Evolutionary conservation across 2,888 invertebrate genomes (phyloP), one percentile per base, ranked within the genome.

Genomic region (Panorpa germanica): DNA sequence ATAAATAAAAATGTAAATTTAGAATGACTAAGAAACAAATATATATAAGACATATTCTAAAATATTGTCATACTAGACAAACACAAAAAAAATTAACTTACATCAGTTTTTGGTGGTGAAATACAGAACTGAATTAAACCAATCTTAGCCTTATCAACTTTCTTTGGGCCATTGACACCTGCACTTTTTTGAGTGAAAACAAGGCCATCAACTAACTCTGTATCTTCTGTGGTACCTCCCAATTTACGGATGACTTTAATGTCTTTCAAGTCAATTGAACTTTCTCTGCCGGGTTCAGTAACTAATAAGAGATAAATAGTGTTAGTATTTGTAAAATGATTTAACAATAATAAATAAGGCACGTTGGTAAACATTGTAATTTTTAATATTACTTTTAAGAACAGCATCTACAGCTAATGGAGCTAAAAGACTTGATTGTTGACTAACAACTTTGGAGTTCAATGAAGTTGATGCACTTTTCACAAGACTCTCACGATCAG

Each of bases 121-220:
- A 99, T 86, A 52, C 98, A 99, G 57, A 99, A 99, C 55, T 99
- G 98, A 40, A 99, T 96, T 10, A 99, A 70, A 35, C 85, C 98
- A 54, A 99, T 90, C 59, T 93, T 96, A 5, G 95, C 96, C 52
- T 96, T 96, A 53, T 98, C 96, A 34, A 98, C 67, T 41, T 80
- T 73, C 45, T 76, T 82, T 1, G 95, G 93, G 1, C 93, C 95
- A 47, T 85, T 90, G 13, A 78, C 70, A 44, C 91, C 86, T 30
- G 83, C 69, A 1, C 85, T 69, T 45, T 76, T 80, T 48, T 86
- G 88, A 8, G 88, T 78, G 43, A 99, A 83, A 3, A 96, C 81
- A 27, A 99, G 64, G n/a, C 98, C 98, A 32, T 88, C 85, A 31
- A 98, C 64, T 34, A 98, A 59, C 53, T 93, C 85, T 0, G 96